phyloP scores from a whole-genome alignment of 2,113 vertebrate species.

The Triplophysa tibetana region DNA sequence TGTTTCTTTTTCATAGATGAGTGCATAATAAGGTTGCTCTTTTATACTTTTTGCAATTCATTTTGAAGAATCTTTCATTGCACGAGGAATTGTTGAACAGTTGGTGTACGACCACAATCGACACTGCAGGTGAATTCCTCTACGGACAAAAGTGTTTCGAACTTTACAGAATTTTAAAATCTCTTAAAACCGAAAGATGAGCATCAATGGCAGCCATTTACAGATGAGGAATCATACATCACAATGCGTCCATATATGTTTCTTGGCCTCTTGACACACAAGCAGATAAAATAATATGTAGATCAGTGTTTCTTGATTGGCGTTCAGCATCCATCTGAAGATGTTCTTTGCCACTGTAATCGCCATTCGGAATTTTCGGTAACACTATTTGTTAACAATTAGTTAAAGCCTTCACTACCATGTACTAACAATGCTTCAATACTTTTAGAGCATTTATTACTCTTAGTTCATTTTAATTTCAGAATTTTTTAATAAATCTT shows the following conservation, averaged over 20 bases:
- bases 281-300: slow-evolving; percentile 9
- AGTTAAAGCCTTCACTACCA: too few relatives aligned
- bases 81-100: neutral
- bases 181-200: neutral
- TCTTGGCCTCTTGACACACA: slow-evolving; percentile 34
- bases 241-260: neutral
- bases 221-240: neutral
- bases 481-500: too few relatives aligned
- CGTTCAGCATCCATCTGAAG: neutral
- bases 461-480: too few relatives aligned
- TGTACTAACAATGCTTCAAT: too few relatives aligned
- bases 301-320: neutral
- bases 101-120: slow-evolving; percentile 1
- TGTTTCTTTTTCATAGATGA: neutral
- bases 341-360: neutral
- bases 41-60: slow-evolving; percentile 3
- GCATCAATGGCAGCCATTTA: neutral
- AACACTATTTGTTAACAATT: too few relatives aligned
- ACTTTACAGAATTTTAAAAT: neutral
- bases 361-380: too few relatives aligned
- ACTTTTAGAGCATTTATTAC: too few relatives aligned
- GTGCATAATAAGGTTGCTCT: neutral
- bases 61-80: neutral
- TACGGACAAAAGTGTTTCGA: slow-evolving; percentile 22
- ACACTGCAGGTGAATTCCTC: slow-evolving; percentile 31